Evolutionary conservation across 2,888 invertebrate species (phyloP), one percentile per base, ranked within the genome.

Genomic region (Pherbina coryleti): DNA sequence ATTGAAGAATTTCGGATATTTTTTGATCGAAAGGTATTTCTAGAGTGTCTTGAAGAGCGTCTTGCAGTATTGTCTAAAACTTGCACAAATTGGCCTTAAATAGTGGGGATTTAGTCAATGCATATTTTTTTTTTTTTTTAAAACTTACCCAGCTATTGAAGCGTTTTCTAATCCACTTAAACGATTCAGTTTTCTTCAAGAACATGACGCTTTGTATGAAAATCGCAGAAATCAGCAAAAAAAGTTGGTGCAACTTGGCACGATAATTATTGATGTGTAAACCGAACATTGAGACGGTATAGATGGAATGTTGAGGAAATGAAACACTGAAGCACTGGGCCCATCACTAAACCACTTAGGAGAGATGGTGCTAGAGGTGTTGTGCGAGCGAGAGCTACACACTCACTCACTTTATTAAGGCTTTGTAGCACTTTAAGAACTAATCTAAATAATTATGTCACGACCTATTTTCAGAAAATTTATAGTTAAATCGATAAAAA

Each of bases 141-240:
- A 5, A 25, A 69, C 83, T 82, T 66, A 83, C 83, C 81, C 80
- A 70, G 64, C 80, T 79, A 0, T 82, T 76, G 74, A 87, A 82
- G 74, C 84, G 85, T 82, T 85, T 83, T 75, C 84, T 85, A 83
- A 89, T 87, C 88, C 89, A 88, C 79, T 88, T 87, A 79, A 88
- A 83, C 78, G 88, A 85, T 80, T 84, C 85, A 53, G 84, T 83
- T 74, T 85, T 85, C 66, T 83, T 83, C 28, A 89, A 83, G 79
- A 87, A 86, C 88, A 88, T 89, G 77, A 79, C 83, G 78, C 82
- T 80, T 71, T 73, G 82, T 76, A 84, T 84, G 81, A 83, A 87
- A 75, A 86, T 78, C 66, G 85, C 82, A 72, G 85, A 82, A 82
- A 88, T 81, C 78, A 87, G 72, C 81, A 85, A 37, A 69, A 84